Evolutionary conservation across 2,888 invertebrate species (phyloP), one percentile per base, ranked within the genome.

Genomic region (Phengaris arion): DNA sequence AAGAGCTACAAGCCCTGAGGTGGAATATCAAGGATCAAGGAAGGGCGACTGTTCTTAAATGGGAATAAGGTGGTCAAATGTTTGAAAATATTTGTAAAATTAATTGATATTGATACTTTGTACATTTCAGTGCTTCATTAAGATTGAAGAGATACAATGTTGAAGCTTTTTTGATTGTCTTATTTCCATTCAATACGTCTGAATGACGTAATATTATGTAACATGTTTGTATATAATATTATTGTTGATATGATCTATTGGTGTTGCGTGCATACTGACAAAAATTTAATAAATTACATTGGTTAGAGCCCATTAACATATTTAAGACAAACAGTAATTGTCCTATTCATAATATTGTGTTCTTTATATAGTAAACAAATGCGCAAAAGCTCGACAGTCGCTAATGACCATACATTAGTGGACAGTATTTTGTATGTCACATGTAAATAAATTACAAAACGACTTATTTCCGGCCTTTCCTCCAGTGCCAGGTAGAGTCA

Each of bases 281-380:
- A 57, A 57, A 57, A 8, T 57, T 8, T 57, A 57, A 9, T 10
- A 10, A 22, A 5, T 10, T 9, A 59, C 22, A 22, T 59, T 22
- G 10, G 22, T 15, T 22, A 22, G 59, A 59, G n/a, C 2, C 57
- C 59, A 59, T 59, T 9, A 59, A 59, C 10, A 22, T 59, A 5
- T 10, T 22, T 15, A 9, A 59, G 22, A 59, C 22, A 10, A 59
- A 59, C 59, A 59, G 10, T 59, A 59, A 22, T 22, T 59, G 22
- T 59, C 59, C 59, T 59, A 59, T 59, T 22, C 22, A 10, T 59
- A 59, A 35, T n/a, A n/a, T n/a, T n/a, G 70, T 22, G 48, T 70
- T 70, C 48, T 70, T 51, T 22, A 51, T 70, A 46, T 46, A 69
- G 69, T 69, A 69, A 69, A 48, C n/a, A 15, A 69, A 51, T 70